Evolutionary conservation across 2,797 vertebrate genomes (phyloP).

Genomic region (Selene dorsalis): DNA sequence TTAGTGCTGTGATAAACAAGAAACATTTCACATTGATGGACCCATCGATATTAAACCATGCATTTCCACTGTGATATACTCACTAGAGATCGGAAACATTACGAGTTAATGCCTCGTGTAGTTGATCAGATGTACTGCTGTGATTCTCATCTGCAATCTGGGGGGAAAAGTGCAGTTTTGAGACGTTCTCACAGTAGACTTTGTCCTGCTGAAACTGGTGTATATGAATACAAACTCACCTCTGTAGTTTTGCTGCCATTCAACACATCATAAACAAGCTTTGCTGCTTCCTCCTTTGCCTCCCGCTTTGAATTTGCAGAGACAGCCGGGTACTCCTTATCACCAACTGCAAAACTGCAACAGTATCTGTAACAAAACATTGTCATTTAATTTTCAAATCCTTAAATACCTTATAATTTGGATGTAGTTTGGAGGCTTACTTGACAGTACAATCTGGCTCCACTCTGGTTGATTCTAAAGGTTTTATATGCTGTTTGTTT

Average conservation of each 20-base stretch:
- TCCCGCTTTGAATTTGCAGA: conserved; percentile 66
- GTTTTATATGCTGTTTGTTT: not conserved
- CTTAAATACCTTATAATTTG: not conserved
- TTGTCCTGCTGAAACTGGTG: not conserved
- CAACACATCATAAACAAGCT: conserved; percentile 65
- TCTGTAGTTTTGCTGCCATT: conserved; percentile 15
- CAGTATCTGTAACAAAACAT: conserved; percentile 25
- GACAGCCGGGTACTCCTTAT: conserved; percentile 63
- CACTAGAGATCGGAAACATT: conserved; percentile 4
- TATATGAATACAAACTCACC: conserved; percentile 34
- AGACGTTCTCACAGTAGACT: not conserved
- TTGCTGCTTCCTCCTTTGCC: conserved; percentile 80
- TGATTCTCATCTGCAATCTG: conserved; percentile 54
- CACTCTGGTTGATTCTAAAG: conserved; percentile 14
- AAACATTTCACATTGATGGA: not conserved
- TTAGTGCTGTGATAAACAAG: conserved; percentile 40
- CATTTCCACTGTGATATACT: conserved; percentile 36
- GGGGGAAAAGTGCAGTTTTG: conserved; percentile 7
- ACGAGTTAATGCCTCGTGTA: conserved; percentile 7
- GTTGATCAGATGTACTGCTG: not conserved
- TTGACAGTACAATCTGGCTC: not conserved
- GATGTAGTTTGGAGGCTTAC: conserved; percentile 53
- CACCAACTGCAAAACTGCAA: conserved; percentile 65
- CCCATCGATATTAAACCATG: not conserved
- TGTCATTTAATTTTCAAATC: not conserved